phyloP scores from a whole-genome alignment of 2,113 vertebrate genomes.

The Pelmatolapia mariae region DNA sequence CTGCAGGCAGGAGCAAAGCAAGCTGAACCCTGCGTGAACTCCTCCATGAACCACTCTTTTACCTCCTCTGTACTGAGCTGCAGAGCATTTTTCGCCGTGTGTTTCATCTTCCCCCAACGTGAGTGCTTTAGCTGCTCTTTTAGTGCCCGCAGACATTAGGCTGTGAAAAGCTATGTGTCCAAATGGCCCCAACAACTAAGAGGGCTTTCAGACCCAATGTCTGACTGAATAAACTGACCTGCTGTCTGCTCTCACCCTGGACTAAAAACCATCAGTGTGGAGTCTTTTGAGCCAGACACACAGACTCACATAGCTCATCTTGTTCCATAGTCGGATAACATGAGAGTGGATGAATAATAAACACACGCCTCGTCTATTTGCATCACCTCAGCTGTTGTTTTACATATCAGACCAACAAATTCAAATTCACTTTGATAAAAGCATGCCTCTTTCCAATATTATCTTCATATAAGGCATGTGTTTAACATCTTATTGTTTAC shows the following conservation, averaged over 20 bases:
- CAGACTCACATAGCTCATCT: not conserved
- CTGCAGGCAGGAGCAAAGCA: not conserved
- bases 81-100: not conserved
- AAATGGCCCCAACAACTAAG: not conserved
- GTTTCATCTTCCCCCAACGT: not conserved
- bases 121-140: not conserved
- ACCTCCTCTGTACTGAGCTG: not conserved
- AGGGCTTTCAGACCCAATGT: not conserved
- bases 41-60: not conserved
- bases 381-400: not conserved
- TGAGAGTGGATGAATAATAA: not conserved
- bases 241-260: not conserved
- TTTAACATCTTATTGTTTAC: not conserved
- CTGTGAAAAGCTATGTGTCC: not conserved
- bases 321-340: not conserved
- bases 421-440: not conserved
- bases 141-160: not conserved
- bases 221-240: not conserved
- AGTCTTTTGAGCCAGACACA: not conserved
- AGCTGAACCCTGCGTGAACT: conserved; percentile 10
- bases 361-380: not conserved
- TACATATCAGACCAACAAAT: not conserved
- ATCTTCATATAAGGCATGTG: not conserved
- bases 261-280: not conserved
- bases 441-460: not conserved